Evolutionary conservation across 1,140 invertebrate genomes (phyloP).

Genomic region (Scylla paramamosain): DNA sequence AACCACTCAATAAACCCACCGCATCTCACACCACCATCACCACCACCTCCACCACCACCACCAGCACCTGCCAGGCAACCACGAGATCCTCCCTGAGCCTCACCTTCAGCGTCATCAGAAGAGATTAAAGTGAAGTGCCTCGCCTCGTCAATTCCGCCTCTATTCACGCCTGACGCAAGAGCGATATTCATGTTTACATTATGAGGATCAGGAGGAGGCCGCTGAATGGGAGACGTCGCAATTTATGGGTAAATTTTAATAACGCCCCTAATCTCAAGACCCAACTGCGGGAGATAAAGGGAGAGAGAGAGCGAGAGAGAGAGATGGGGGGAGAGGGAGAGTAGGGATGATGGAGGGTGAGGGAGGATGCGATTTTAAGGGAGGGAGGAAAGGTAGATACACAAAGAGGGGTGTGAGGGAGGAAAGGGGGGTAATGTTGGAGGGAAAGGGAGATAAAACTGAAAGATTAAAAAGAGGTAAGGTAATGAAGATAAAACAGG

Average conservation of each 20-base stretch:
- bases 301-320: not conserved
- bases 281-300: conserved; percentile 52
- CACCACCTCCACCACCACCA: conserved; percentile 11
- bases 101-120: conserved; percentile 64
- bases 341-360: not conserved
- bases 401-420: not conserved
- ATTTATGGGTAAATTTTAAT: conserved; percentile 74
- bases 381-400: not conserved
- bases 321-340: not conserved
- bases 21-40: not conserved
- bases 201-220: conserved; percentile 57
- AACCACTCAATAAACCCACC: not conserved
- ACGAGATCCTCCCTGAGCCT: not conserved
- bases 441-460: not conserved
- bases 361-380: not conserved
- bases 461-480: not conserved
- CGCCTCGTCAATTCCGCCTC: conserved; percentile 64
- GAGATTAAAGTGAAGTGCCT: conserved; percentile 69
- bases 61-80: not conserved
- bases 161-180: conserved; percentile 67
- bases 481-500: not conserved
- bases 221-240: conserved; percentile 63
- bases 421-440: not conserved
- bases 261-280: conserved; percentile 67
- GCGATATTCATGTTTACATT: conserved; percentile 70